Evolutionary conservation across 2,888 invertebrate species (phyloP), one percentile per base, ranked within the genome.

Genomic region (Rhogogaster chlorosoma): DNA sequence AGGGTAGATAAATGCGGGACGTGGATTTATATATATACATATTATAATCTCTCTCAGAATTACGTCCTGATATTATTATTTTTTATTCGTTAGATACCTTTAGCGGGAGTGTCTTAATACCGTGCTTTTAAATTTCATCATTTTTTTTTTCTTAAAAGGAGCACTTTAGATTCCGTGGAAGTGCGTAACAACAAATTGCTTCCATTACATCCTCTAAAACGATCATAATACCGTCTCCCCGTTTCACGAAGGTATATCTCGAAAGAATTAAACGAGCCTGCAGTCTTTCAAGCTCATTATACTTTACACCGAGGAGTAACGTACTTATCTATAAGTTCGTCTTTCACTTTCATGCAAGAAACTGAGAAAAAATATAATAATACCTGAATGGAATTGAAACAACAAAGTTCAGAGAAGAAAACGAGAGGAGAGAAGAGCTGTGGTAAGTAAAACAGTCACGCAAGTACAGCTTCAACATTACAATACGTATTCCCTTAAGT

Each of bases 171-270:
- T 18, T 61, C 61, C 61, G 12, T 12, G 70, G 12, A 36, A 42
- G 26, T n/a, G n/a, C 22, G 26, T 26, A 42, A 73, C 42, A 42
- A 42, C 38, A 73, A 73, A 73, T 73, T 73, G 42, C 71, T 22
- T 42, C 42, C 38, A 73, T 73, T 73, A 73, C 2, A 38, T 73
- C 42, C 71, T 73, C 12, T 42, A 22, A 38, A 42, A 73, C 71
- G 42, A 42, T 42, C 67, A 32, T 32, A 29, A 29, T 15, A 67
- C 12, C 32, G 67, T 18, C 67, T n/a, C 7, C n/a, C n/a, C 53
- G 67, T 29, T 32, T 67, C 18, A 18, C 32, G 32, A n/a, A 53
- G 53, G n/a, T 53, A 53, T 12, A 61, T 61, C 67, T 32, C 32
- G 12, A 6, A 67, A 32, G 32, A 67, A 67, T 32, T 67, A 7